Conservation (phyloP, 2,888 invertebrate genomes). For the Sialis lutaria region DNA sequence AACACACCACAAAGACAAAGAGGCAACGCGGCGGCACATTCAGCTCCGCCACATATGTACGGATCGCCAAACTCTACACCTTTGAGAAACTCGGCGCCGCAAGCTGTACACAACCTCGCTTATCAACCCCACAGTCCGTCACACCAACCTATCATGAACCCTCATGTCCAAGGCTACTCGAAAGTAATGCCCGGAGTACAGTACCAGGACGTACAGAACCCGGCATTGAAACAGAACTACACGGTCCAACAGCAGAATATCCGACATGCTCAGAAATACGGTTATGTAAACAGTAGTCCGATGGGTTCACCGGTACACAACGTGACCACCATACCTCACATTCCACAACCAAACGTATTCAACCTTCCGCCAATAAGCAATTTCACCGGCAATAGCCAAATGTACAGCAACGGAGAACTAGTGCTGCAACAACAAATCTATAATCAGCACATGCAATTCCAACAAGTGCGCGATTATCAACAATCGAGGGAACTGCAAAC, state of each 20-base stretch:
- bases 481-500: constrained; percentile 20
- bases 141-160: constrained; percentile 4
- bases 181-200: constrained; percentile 20
- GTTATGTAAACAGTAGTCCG: neutral
- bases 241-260: neutral
- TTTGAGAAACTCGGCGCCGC: neutral
- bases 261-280: neutral
- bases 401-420: constrained; percentile 20
- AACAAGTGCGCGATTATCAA: constrained; percentile 10
- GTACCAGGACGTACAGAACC: constrained; percentile 14
- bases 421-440: constrained; percentile 20
- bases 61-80: constrained; percentile 6
- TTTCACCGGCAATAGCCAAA: constrained; percentile 7
- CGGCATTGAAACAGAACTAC: constrained; percentile 1
- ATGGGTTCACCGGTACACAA: neutral
- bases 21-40: constrained; percentile 9
- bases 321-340: neutral
- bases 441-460: constrained; percentile 16
- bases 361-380: neutral
- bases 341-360: neutral
- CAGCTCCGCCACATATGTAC: neutral
- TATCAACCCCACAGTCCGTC: constrained; percentile 8
- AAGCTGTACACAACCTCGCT: neutral
- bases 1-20: constrained; percentile 30
- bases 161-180: neutral